These are phyloP conservation scores for Protonibea diacanthus DNA, from an alignment of 2,797 vertebrate genomes.

Conservation along the genomic window DNA sequence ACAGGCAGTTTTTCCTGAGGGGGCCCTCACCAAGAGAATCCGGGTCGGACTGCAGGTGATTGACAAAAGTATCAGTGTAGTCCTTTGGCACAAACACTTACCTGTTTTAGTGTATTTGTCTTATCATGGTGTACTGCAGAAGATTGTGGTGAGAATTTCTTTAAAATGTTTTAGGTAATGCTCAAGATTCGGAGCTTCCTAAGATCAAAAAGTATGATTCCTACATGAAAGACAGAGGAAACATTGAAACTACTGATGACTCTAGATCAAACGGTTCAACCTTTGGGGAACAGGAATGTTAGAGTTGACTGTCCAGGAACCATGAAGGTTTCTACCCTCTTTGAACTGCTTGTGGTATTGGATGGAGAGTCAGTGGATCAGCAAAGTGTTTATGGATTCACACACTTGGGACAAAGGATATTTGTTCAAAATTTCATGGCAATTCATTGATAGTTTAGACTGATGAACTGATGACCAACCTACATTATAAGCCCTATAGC, in stretches of 20 bases:
- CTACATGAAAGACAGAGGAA: neutral
- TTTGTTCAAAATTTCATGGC: neutral
- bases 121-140: no score
- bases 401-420: neutral
- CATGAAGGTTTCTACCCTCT: no score
- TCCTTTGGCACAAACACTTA: neutral
- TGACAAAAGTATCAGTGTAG: neutral
- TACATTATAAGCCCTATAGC: neutral
- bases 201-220: neutral
- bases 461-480: neutral
- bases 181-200: neutral
- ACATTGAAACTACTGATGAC: neutral
- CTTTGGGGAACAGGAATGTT: neutral
- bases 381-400: neutral
- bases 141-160: neutral
- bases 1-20: constrained; percentile 97
- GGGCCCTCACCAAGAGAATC: constrained; percentile 96
- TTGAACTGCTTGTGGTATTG: neutral
- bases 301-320: neutral
- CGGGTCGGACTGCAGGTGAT: constrained; percentile 97
- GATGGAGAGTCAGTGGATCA: neutral
- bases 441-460: neutral
- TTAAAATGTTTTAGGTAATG: neutral
- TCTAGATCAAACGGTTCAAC: neutral
- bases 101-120: neutral